Conservation (phyloP, 2,797 vertebrate genomes). For the Coracias cyanogaster region DNA sequence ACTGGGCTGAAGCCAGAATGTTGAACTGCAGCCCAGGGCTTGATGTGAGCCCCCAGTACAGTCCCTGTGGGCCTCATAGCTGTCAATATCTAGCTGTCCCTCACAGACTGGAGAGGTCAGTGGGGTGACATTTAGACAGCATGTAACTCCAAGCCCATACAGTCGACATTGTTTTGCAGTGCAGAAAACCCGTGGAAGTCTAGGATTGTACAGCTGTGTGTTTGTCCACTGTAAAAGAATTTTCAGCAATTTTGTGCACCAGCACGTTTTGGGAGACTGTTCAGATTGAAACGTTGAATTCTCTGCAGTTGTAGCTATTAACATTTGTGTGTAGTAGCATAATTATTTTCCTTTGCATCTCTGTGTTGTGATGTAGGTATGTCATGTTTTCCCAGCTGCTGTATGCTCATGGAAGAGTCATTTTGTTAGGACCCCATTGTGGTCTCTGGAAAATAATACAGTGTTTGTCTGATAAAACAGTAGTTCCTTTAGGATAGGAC, state of each 20-base stretch:
- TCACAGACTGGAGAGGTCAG: neutral
- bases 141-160: fast-evolving
- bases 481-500: neutral
- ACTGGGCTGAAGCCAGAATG: neutral
- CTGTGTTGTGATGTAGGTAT: neutral
- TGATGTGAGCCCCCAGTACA: neutral
- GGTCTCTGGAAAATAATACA: neutral
- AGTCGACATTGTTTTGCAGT: neutral
- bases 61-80: neutral
- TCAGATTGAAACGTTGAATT: neutral
- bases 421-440: neutral
- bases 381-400: neutral
- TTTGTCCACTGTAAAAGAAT: neutral
- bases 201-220: neutral
- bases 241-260: neutral
- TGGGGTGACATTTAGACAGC: neutral
- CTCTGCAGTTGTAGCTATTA: neutral
- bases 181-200: neutral
- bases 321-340: neutral
- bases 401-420: neutral
- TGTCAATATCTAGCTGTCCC: neutral
- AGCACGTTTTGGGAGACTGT: neutral
- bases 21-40: neutral
- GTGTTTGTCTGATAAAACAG: neutral
- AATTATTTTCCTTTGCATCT: neutral